A percentile compares a stretch with the other conserved stretches of the same genome.
Conservation (phyloP, 2,113 vertebrate genomes). For the Anguilla japonica region DNA sequence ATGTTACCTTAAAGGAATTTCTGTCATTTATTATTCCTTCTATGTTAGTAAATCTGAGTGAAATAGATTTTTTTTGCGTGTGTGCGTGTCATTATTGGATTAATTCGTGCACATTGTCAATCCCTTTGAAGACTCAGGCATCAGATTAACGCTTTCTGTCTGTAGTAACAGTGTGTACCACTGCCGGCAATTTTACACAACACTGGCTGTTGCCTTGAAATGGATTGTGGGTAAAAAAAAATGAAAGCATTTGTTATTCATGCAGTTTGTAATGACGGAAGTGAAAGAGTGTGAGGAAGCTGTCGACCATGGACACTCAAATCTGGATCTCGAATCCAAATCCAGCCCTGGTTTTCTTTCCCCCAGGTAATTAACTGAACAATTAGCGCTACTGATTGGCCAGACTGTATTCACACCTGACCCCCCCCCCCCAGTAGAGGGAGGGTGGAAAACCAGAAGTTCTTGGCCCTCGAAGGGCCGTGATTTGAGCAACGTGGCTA, state of each 20-base stretch:
- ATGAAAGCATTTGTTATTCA: neutral
- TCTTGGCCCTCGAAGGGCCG: no score
- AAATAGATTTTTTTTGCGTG: neutral
- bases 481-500: no score
- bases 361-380: no score
- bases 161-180: neutral
- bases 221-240: neutral
- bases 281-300: constrained; percentile 20
- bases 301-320: neutral
- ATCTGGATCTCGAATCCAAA: no score
- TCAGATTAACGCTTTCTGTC: neutral
- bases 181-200: neutral
- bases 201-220: neutral
- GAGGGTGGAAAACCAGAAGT: no score
- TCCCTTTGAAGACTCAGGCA: neutral
- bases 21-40: neutral
- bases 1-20: neutral
- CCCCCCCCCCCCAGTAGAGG: no score
- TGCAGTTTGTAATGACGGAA: neutral
- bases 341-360: no score
- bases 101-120: neutral
- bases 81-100: neutral
- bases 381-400: no score
- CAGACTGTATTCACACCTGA: no score
- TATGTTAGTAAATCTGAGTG: neutral